Conservation (phyloP, 2,113 vertebrate genomes). For the Cyprinus carpio region DNA sequence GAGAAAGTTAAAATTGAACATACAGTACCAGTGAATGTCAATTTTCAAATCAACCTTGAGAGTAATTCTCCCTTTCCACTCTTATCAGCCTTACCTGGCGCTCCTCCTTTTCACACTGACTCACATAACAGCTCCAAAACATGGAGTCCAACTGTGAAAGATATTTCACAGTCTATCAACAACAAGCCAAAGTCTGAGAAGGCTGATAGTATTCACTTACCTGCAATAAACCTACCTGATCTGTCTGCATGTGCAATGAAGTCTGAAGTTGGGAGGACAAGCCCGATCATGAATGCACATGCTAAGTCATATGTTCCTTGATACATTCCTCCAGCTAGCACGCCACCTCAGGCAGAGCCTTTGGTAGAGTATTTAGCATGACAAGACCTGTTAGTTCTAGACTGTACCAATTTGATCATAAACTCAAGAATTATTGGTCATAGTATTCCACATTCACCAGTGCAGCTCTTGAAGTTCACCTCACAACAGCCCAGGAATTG, state of each 20-base stretch:
- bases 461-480: conserved; percentile 1
- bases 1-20: conserved; percentile 23
- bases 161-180: not conserved
- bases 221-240: not conserved
- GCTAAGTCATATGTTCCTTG: not conserved
- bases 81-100: not conserved
- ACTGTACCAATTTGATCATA: too few species aligned
- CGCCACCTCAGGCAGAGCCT: conserved; percentile 16
- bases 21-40: conserved; percentile 8
- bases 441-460: too few species aligned
- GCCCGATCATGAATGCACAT: not conserved
- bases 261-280: not conserved
- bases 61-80: not conserved
- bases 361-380: too few species aligned
- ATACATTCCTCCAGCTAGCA: not conserved
- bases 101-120: too few species aligned
- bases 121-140: not conserved
- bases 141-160: not conserved
- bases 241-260: not conserved
- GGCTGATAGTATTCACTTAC: not conserved
- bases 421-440: too few species aligned
- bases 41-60: not conserved
- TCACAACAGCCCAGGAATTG: not conserved
- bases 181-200: not conserved
- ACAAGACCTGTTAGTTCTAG: too few species aligned